A percentile compares a stretch with the other conserved stretches of the same genome.
Evolutionary conservation across 2,113 vertebrate genomes (phyloP).

Genomic region (Pterophyllum scalare): DNA sequence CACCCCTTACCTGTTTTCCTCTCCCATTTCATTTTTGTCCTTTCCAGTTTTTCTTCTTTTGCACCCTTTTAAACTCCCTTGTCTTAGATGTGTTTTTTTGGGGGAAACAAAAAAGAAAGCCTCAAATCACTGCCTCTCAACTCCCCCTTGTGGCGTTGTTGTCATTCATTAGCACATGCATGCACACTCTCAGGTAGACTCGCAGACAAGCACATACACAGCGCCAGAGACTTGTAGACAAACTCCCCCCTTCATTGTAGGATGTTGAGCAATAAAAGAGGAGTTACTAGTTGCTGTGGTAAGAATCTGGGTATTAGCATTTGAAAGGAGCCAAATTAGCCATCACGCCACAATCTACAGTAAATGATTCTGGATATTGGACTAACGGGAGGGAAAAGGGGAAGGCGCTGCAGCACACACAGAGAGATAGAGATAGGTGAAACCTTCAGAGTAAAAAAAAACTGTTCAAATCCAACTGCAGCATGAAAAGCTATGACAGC

Average conservation of each 20-base stretch:
- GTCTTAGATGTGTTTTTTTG: slow-evolving; percentile 17
- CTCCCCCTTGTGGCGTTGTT: slow-evolving; percentile 77
- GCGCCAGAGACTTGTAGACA: not conserved
- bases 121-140: slow-evolving; percentile 61
- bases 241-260: slow-evolving; percentile 49
- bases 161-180: slow-evolving; percentile 51
- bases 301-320: slow-evolving; percentile 60
- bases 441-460: slow-evolving; percentile 3
- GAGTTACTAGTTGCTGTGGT: slow-evolving; percentile 50
- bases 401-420: not conserved
- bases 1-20: not conserved
- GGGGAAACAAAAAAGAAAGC: not conserved
- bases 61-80: not conserved
- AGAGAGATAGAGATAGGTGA: not conserved
- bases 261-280: slow-evolving; percentile 67
- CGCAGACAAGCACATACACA: not conserved
- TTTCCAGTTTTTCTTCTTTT: too few relatives aligned
- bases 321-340: slow-evolving; percentile 69
- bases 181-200: slow-evolving; percentile 18
- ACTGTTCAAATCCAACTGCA: slow-evolving; percentile 40
- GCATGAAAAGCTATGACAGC: slow-evolving; percentile 2
- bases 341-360: slow-evolving; percentile 45
- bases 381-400: slow-evolving; percentile 23
- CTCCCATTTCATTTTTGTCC: not conserved
- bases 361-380: slow-evolving; percentile 56